Percentiles rank a stretch among this genome's conserved stretches.
Evolutionary conservation across 2,797 vertebrate genomes (phyloP).

Genomic region (Phalloptychus januarius): DNA sequence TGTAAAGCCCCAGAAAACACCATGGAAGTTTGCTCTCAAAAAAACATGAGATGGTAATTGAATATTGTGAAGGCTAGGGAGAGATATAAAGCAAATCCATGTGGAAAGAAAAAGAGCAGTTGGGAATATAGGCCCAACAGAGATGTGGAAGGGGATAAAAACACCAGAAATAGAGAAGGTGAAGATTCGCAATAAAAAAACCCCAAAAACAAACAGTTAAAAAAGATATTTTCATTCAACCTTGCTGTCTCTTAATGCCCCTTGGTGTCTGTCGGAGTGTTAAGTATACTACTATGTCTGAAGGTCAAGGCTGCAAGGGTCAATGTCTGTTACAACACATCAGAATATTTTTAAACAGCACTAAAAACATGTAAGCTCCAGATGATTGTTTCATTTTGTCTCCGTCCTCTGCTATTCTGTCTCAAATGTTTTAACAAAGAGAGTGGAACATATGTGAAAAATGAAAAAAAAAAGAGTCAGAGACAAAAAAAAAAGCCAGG

Average conservation of each 20-base stretch:
- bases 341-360: conserved; percentile 47
- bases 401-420: not conserved
- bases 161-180: not conserved
- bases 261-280: conserved; percentile 7
- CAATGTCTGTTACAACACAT: conserved; percentile 53
- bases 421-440: conserved; percentile 34
- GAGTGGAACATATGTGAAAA: conserved; percentile 37
- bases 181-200: not conserved
- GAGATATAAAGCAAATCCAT: conserved; percentile 37
- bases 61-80: conserved; percentile 34
- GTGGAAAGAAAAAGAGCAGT: conserved; percentile 6
- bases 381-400: not conserved
- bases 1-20: conserved; percentile 48
- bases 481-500: conserved; percentile 41
- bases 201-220: conserved; percentile 8
- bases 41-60: conserved; percentile 15
- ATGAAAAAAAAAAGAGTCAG: conserved; percentile 42
- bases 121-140: not conserved
- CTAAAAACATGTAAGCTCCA: not conserved
- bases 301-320: conserved; percentile 42
- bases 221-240: conserved; percentile 26
- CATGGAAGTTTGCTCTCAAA: conserved; percentile 22
- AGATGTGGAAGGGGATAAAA: not conserved
- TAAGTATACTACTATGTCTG: conserved; percentile 27
- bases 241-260: conserved; percentile 26